Percentiles rank a stretch among this genome's conserved stretches.
Conservation (phyloP, 2,113 vertebrate genomes). For the Paramisgurnus dabryanus region DNA sequence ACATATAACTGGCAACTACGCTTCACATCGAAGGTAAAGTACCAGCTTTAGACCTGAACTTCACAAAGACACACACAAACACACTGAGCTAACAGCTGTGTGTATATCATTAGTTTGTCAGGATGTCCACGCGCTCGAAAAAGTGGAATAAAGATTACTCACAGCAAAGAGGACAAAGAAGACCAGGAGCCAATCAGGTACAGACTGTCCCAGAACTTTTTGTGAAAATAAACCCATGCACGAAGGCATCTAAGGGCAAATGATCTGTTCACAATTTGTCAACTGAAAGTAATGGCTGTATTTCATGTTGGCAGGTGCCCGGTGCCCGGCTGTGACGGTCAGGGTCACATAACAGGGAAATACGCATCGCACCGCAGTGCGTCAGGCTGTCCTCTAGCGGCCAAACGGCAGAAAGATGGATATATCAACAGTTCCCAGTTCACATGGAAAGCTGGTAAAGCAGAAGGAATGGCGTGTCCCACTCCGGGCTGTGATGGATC, state of each 20-base stretch:
- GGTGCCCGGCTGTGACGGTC: constrained; percentile 95
- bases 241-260: background rate
- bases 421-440: constrained; percentile 97
- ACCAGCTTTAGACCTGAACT: background rate
- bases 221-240: background rate
- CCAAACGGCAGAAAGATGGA: constrained; percentile 97
- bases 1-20: constrained; percentile 98
- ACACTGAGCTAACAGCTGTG: background rate
- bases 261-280: background rate
- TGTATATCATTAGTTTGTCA: constrained; percentile 84
- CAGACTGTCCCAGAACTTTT: background rate
- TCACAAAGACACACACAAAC: too few relatives aligned
- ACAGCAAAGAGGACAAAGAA: constrained; percentile 99
- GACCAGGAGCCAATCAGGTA: constrained; percentile 99
- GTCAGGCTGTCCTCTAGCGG: constrained; percentile 93
- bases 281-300: background rate
- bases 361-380: constrained; percentile 97
- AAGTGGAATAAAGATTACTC: constrained; percentile 97
- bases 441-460: constrained; percentile 98
- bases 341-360: constrained; percentile 98
- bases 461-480: constrained; percentile 98
- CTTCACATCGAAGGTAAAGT: constrained; percentile 95
- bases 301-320: constrained; percentile 82
- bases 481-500: constrained; percentile 97
- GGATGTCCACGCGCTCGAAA: constrained; percentile 97